phyloP scores from a whole-genome alignment of 2,888 invertebrate genomes.

The Pollenia griseotomentosa region DNA sequence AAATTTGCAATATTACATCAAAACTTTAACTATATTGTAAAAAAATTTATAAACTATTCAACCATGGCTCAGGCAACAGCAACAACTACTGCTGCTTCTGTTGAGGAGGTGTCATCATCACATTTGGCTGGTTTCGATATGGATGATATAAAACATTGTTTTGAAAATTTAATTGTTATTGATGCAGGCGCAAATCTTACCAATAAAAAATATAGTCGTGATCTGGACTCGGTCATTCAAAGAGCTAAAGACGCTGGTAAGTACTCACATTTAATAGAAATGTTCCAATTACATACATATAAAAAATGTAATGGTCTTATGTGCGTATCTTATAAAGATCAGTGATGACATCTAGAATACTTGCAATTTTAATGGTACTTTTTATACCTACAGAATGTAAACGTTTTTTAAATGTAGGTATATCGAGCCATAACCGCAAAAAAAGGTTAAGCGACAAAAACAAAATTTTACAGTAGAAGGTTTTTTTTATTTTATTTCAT shows the following conservation, averaged over 20 bases:
- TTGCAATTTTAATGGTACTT: too few species aligned
- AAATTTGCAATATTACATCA: slow-evolving; percentile 40
- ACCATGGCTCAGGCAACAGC: slow-evolving; percentile 66
- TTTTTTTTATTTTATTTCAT: too few species aligned
- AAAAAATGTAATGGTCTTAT: not conserved
- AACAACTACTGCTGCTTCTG: slow-evolving; percentile 51
- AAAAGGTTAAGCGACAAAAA: too few species aligned
- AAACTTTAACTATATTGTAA: slow-evolving; percentile 38
- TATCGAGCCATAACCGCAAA: too few species aligned
- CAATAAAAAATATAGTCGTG: slow-evolving; percentile 96
- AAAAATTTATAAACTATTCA: slow-evolving; percentile 58
- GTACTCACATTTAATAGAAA: slow-evolving; percentile 57
- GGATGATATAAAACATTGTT: slow-evolving; percentile 90
- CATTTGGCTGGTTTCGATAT: slow-evolving; percentile 74
- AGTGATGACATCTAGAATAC: not conserved
- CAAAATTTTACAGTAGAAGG: too few species aligned
- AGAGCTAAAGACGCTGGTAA: slow-evolving; percentile 96
- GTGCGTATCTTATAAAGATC: not conserved
- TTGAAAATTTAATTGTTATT: slow-evolving; percentile 95
- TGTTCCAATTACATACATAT: not conserved
- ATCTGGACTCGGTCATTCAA: slow-evolving; percentile 95
- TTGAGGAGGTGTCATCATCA: slow-evolving; percentile 68
- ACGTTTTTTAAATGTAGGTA: too few species aligned
- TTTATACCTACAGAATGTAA: too few species aligned
- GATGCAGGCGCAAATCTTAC: slow-evolving; percentile 97